A percentile compares a stretch with the other conserved stretches of the same genome.
Evolutionary conservation across 2,888 invertebrate species (phyloP).

Genomic region (Catocala nupta): DNA sequence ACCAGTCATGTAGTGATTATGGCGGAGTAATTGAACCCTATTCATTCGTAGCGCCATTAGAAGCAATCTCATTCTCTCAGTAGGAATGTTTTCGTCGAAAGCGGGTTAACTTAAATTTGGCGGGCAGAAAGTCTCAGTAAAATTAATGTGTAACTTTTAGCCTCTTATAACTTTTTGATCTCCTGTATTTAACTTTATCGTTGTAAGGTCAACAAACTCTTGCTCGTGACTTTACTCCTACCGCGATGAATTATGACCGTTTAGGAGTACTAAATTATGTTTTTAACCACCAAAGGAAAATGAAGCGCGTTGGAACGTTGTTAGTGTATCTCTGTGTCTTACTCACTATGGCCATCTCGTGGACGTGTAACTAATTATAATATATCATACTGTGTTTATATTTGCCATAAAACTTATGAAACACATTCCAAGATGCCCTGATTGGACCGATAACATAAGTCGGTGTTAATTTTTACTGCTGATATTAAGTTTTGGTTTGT

Average conservation of each 20-base stretch:
- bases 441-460: too few relatives aligned
- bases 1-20: constrained; percentile 21
- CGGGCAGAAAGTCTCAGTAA: constrained; percentile 19
- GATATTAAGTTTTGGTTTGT: too few relatives aligned
- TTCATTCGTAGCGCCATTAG: constrained; percentile 10
- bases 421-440: too few relatives aligned
- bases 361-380: too few relatives aligned
- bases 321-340: too few relatives aligned
- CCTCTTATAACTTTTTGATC: constrained; percentile 39
- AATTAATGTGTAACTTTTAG: constrained; percentile 40
- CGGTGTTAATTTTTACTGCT: too few relatives aligned
- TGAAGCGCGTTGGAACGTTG: too few relatives aligned
- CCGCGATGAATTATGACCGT: constrained; percentile 24
- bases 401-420: too few relatives aligned
- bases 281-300: background rate
- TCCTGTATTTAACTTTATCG: constrained; percentile 33
- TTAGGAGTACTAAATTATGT: constrained; percentile 12
- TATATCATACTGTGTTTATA: too few relatives aligned
- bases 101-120: background rate
- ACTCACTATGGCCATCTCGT: too few relatives aligned
- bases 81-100: background rate
- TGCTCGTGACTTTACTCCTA: constrained; percentile 28
- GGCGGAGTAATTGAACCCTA: constrained; percentile 20
- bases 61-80: constrained; percentile 6
- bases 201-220: constrained; percentile 34